These are phyloP conservation scores for Magallana angulata DNA, from an alignment of 1,140 invertebrate species.

Conservation along the genomic window DNA sequence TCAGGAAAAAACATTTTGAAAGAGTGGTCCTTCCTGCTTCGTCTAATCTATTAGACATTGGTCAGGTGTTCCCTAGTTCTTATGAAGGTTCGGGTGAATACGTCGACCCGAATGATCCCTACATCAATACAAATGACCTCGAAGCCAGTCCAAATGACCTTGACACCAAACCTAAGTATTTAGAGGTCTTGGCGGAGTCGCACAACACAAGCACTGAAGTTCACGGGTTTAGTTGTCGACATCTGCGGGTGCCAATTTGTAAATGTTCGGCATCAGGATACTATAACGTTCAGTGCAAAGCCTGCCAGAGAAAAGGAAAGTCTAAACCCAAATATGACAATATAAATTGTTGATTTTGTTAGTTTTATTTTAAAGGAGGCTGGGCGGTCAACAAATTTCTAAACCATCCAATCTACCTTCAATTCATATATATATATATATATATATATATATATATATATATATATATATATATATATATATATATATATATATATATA, in stretches of 20 bases:
- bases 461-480: no score
- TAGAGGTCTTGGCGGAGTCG: background rate
- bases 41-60: background rate
- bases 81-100: background rate
- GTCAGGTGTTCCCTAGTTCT: background rate
- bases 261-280: background rate
- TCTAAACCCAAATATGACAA: background rate
- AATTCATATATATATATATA: no score
- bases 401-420: no score
- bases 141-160: background rate
- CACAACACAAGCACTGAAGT: background rate
- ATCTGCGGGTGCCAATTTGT: background rate
- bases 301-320: background rate
- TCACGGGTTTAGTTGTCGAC: background rate
- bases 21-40: background rate
- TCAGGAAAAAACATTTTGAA: background rate
- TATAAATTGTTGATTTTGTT: no score
- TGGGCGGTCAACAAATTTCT: no score
- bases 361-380: no score
- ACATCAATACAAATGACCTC: background rate
- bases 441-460: no score
- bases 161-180: background rate
- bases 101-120: background rate
- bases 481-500: no score
- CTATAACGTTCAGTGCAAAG: background rate